phyloP scores from a whole-genome alignment of 2,113 vertebrate genomes.

The Thamnophis sirtalis region DNA sequence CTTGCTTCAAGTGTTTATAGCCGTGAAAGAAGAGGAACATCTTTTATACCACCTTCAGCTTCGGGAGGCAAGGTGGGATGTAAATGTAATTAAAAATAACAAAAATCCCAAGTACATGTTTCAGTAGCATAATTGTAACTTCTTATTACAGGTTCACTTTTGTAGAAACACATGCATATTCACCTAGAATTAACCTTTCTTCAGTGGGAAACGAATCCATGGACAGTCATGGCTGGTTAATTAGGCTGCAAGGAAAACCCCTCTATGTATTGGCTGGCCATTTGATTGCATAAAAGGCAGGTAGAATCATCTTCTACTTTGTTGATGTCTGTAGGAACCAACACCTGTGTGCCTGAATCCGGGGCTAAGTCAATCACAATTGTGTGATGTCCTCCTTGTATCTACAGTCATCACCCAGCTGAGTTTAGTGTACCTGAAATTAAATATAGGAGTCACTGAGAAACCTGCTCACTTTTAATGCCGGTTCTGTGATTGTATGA shows the following conservation, averaged over 20 bases:
- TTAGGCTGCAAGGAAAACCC: neutral
- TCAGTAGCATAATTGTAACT: neutral
- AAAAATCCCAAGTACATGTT: neutral
- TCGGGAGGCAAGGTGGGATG: neutral
- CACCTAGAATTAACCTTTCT: neutral
- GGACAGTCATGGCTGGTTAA: neutral
- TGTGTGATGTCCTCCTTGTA: neutral
- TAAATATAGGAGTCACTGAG: neutral
- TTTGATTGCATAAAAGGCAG: neutral
- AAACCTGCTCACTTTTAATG: neutral
- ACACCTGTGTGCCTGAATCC: neutral
- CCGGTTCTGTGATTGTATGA: neutral
- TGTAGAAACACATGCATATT: neutral
- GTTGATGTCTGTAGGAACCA: neutral
- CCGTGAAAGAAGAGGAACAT: neutral
- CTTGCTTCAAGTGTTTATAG: neutral
- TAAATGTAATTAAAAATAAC: neutral
- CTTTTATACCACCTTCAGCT: neutral
- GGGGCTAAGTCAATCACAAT: neutral
- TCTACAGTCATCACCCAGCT: neutral
- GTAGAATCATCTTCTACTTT: neutral
- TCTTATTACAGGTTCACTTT: neutral
- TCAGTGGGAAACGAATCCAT: neutral
- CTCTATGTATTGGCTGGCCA: neutral
- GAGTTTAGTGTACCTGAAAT: neutral